These are phyloP conservation scores for Saguinus midas DNA, from an alignment of 2,113 vertebrate species.

Conservation along the genomic window DNA sequence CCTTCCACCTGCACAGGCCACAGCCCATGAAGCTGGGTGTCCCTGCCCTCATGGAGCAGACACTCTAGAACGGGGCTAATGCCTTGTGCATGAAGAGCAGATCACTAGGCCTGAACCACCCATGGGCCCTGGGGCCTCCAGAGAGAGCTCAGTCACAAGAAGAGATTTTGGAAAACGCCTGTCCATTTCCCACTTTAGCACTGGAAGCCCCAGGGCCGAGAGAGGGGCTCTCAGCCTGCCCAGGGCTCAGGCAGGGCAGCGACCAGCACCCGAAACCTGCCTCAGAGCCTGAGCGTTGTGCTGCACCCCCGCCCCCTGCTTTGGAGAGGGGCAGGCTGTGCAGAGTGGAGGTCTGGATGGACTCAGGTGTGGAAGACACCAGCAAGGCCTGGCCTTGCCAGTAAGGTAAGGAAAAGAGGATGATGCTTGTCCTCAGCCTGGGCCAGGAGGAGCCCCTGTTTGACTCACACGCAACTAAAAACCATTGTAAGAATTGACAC, in stretches of 20 bases:
- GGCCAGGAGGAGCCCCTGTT: neutral
- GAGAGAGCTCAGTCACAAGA: neutral
- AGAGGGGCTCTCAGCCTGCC: neutral
- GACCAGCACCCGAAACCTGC: neutral
- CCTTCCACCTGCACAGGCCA: neutral
- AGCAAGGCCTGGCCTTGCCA: neutral
- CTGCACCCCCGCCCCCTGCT: neutral
- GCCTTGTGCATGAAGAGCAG: rapidly evolving
- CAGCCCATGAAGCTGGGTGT: neutral
- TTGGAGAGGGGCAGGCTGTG: neutral
- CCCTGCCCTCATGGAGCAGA: neutral
- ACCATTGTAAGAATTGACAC: neutral
- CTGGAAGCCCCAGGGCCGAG: neutral
- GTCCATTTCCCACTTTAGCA: neutral
- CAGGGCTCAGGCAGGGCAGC: neutral
- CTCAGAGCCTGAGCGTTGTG: neutral
- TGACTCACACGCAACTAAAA: neutral
- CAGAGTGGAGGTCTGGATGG: neutral
- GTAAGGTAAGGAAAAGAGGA: neutral
- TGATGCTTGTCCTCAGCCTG: neutral
- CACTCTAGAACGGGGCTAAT: no score
- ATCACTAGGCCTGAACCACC: neutral
- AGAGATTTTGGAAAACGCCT: neutral
- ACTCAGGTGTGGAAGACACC: neutral
- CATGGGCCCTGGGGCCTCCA: neutral